phyloP scores from a whole-genome alignment of 2,113 vertebrate genomes.

The Oryzias celebensis region DNA sequence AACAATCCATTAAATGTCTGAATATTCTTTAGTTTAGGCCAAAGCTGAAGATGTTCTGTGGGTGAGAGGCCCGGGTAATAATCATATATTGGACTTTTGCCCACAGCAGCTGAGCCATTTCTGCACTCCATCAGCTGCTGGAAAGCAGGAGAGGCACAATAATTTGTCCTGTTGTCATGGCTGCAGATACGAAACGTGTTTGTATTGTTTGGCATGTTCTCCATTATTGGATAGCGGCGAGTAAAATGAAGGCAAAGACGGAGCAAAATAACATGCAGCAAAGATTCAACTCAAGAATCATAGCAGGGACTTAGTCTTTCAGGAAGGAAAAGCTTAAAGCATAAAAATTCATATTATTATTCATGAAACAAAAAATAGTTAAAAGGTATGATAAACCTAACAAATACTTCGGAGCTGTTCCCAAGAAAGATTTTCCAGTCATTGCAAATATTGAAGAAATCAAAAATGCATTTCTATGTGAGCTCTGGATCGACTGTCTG shows the following conservation, averaged over 20 bases:
- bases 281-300: neutral
- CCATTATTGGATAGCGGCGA: neutral
- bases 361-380: too few relatives aligned
- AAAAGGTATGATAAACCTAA: too few relatives aligned
- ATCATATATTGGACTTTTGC: constrained; percentile 39
- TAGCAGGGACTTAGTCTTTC: too few relatives aligned
- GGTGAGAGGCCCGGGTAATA: constrained; percentile 29
- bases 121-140: constrained; percentile 35
- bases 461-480: too few relatives aligned
- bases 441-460: too few relatives aligned
- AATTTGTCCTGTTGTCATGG: constrained; percentile 56
- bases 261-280: neutral
- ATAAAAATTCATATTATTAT: too few relatives aligned
- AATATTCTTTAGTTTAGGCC: neutral
- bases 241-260: neutral
- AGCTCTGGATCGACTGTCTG: too few relatives aligned
- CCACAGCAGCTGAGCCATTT: constrained; percentile 43
- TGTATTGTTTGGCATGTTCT: constrained; percentile 11
- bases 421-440: too few relatives aligned
- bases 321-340: too few relatives aligned
- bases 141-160: constrained; percentile 23
- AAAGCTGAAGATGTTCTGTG: constrained; percentile 4
- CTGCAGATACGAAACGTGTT: constrained; percentile 25
- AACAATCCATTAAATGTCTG: too few relatives aligned
- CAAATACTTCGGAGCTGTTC: too few relatives aligned